These are phyloP conservation scores for Malurus elegans DNA, from an alignment of 2,113 vertebrate species.

Conservation along the genomic window DNA sequence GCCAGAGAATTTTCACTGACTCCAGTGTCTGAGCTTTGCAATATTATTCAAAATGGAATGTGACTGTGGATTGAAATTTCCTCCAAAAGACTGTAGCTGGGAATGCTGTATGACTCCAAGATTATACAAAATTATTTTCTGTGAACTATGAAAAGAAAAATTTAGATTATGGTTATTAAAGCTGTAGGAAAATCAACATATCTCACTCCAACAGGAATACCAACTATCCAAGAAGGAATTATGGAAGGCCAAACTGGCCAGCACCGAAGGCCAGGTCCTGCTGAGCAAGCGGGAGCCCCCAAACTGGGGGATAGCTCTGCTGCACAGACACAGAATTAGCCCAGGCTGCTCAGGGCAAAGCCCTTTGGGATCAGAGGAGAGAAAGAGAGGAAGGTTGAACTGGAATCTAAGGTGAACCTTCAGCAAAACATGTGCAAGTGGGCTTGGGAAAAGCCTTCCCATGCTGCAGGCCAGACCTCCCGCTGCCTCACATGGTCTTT, in stretches of 20 bases:
- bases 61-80: background rate
- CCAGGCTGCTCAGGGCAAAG: background rate
- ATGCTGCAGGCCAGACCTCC: background rate
- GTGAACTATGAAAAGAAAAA: background rate
- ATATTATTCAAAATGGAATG: background rate
- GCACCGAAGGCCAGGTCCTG: background rate
- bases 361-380: background rate
- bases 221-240: background rate
- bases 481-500: background rate
- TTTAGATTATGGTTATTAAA: background rate
- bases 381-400: background rate
- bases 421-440: accelerated
- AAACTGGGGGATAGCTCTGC: background rate
- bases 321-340: background rate
- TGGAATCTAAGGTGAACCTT: background rate
- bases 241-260: background rate
- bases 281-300: background rate
- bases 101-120: background rate
- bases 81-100: background rate
- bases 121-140: background rate
- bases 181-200: background rate
- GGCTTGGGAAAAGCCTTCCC: background rate
- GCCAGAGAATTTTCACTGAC: background rate
- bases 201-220: background rate
- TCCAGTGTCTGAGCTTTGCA: background rate